phyloP scores from a whole-genome alignment of 2,113 vertebrate species.

The Sterna hirundo region DNA sequence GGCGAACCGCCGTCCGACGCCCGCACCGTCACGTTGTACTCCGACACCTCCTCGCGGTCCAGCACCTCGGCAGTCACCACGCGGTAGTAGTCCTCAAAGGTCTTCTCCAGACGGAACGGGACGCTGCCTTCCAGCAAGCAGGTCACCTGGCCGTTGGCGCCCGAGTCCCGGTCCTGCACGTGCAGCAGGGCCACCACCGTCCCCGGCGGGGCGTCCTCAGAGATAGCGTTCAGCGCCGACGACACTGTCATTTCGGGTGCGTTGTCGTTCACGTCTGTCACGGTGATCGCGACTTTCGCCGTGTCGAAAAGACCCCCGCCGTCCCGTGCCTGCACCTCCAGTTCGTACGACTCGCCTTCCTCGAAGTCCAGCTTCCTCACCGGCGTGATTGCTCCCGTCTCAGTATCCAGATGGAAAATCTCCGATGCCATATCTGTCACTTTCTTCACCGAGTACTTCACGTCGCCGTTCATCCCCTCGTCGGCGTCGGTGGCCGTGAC shows the following conservation, averaged over 20 bases:
- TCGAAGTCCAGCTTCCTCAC: neutral
- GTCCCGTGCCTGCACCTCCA: neutral
- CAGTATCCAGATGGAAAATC: fast-evolving
- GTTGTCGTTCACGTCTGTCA: neutral
- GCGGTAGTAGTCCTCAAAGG: constrained; percentile 56
- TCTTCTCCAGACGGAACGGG: constrained; percentile 65
- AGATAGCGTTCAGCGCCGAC: too few relatives aligned
- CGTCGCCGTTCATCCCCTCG: too few relatives aligned
- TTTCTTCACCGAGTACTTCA: neutral
- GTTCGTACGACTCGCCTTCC: neutral
- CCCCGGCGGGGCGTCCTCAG: too few relatives aligned
- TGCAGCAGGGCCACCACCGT: too few relatives aligned
- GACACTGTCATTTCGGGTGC: too few relatives aligned
- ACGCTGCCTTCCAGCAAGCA: too few relatives aligned
- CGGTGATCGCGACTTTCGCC: neutral
- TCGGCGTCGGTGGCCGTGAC: too few relatives aligned
- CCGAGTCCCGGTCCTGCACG: neutral
- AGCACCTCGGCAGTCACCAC: constrained; percentile 2
- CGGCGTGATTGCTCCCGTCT: fast-evolving
- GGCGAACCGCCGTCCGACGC: constrained; percentile 46
- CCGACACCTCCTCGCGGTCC: constrained; percentile 62
- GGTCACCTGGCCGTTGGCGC: neutral
- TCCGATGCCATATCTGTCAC: fast-evolving
- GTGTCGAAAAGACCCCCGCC: neutral
- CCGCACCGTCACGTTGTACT: constrained; percentile 60